A percentile compares a stretch with the other conserved stretches of the same genome.
These are phyloP conservation scores for Cancer borealis DNA, from an alignment of 2,888 invertebrate genomes.

Conservation along the genomic window DNA sequence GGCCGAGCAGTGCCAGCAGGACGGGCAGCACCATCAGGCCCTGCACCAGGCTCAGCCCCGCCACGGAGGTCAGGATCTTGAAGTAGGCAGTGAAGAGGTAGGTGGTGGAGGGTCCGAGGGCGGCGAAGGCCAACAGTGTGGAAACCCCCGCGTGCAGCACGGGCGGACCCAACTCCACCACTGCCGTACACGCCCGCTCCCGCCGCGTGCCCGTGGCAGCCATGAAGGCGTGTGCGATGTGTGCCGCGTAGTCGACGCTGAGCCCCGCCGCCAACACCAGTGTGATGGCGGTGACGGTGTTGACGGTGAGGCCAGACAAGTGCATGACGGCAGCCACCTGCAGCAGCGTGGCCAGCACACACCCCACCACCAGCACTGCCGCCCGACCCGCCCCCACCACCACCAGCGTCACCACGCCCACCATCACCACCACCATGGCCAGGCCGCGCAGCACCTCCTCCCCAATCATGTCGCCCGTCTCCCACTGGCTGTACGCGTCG, in stretches of 20 bases:
- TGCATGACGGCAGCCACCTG: constrained; percentile 79
- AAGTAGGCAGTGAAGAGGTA: constrained; percentile 89
- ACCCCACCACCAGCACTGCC: constrained; percentile 87
- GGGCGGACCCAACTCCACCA: constrained; percentile 87
- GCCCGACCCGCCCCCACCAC: constrained; percentile 88
- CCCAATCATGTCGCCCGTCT: constrained; percentile 83
- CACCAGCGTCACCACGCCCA: constrained; percentile 88
- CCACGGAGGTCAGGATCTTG: constrained; percentile 81
- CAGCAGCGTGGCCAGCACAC: constrained; percentile 85
- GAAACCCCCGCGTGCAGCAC: constrained; percentile 89
- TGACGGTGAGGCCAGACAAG: constrained; percentile 90
- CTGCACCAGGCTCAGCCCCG: constrained; percentile 80
- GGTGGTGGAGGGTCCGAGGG: constrained; percentile 86
- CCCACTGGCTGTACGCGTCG: constrained; percentile 77
- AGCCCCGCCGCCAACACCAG: constrained; percentile 90
- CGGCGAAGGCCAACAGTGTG: constrained; percentile 86
- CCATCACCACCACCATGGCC: constrained; percentile 87
- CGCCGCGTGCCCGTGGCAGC: constrained; percentile 83
- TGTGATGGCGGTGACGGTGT: constrained; percentile 89
- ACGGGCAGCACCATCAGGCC: constrained; percentile 80
- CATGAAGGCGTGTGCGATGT: constrained; percentile 87
- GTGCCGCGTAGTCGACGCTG: constrained; percentile 88
- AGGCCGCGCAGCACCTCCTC: constrained; percentile 89
- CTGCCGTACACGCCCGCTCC: constrained; percentile 84
- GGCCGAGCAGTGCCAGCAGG: constrained; percentile 79